Evolutionary conservation across 2,797 vertebrate genomes (phyloP).

Genomic region (Gallinago solitaria): DNA sequence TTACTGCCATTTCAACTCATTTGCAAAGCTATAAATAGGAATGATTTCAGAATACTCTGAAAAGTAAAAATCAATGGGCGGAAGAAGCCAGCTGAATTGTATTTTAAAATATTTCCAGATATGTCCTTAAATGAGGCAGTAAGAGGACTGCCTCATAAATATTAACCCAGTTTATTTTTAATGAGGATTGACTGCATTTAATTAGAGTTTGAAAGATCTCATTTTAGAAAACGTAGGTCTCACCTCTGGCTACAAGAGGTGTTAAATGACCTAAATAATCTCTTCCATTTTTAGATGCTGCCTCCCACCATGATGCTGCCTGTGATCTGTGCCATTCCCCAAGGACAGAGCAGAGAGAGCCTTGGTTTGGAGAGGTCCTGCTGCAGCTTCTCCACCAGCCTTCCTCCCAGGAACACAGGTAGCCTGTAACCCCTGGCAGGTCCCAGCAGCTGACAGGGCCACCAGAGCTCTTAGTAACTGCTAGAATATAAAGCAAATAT

Average conservation of each 20-base stretch:
- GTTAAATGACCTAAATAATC: slow-evolving; percentile 31
- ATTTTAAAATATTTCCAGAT: background rate
- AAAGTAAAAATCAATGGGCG: slow-evolving; percentile 28
- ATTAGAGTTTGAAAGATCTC: slow-evolving; percentile 29
- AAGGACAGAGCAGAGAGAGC: background rate
- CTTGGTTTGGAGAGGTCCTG: background rate
- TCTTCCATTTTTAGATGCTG: slow-evolving; percentile 37
- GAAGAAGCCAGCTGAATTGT: background rate
- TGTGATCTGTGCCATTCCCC: background rate
- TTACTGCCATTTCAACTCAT: background rate
- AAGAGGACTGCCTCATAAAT: slow-evolving; percentile 8
- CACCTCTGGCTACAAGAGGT: background rate
- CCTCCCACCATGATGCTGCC: background rate
- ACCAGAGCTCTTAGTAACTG: background rate
- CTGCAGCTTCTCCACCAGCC: background rate
- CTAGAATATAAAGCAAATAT: background rate
- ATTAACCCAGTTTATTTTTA: slow-evolving; percentile 48
- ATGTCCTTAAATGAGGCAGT: background rate
- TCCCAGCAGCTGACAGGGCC: background rate
- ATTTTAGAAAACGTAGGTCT: background rate
- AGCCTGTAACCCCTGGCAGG: background rate
- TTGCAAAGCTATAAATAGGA: slow-evolving; percentile 37
- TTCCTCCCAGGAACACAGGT: background rate
- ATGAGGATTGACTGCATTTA: slow-evolving; percentile 29
- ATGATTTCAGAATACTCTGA: slow-evolving; percentile 16